Conservation (phyloP, 2,113 vertebrate genomes). For the Gobio gobio region DNA sequence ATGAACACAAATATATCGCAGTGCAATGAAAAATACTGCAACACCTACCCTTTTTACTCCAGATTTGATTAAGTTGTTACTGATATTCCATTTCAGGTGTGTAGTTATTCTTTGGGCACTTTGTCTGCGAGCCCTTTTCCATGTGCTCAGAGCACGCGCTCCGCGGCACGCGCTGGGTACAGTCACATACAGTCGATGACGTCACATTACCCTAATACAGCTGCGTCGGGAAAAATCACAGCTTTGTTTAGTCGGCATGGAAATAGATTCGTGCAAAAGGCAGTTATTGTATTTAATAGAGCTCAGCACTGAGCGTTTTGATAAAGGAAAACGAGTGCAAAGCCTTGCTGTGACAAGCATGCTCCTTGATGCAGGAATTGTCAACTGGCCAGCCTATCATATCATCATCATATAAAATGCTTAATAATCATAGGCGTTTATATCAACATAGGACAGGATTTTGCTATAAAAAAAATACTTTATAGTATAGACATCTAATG, state of each 20-base stretch:
- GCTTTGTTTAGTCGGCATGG: background rate
- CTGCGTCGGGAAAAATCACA: slow-evolving; percentile 43
- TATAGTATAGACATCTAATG: background rate
- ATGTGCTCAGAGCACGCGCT: slow-evolving; percentile 80
- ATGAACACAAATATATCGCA: background rate
- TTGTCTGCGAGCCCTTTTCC: slow-evolving; percentile 70
- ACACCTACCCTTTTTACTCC: slow-evolving; percentile 22
- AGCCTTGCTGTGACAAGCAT: background rate
- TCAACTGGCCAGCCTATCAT: background rate
- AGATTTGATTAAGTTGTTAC: background rate
- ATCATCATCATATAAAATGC: no score
- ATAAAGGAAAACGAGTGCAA: background rate
- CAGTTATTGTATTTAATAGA: background rate
- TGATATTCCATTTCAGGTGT: slow-evolving; percentile 62
- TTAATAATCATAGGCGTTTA: background rate
- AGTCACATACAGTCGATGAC: slow-evolving; percentile 68
- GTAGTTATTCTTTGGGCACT: slow-evolving; percentile 54
- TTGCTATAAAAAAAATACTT: background rate
- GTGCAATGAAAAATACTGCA: background rate
- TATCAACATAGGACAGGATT: background rate
- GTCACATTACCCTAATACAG: slow-evolving; percentile 66
- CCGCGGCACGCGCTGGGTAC: slow-evolving; percentile 63
- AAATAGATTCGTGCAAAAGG: background rate
- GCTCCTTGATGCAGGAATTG: background rate
- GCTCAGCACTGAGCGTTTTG: background rate